Evolutionary conservation across 1,140 invertebrate genomes (phyloP).

Genomic region (Hylaeus volcanicus): DNA sequence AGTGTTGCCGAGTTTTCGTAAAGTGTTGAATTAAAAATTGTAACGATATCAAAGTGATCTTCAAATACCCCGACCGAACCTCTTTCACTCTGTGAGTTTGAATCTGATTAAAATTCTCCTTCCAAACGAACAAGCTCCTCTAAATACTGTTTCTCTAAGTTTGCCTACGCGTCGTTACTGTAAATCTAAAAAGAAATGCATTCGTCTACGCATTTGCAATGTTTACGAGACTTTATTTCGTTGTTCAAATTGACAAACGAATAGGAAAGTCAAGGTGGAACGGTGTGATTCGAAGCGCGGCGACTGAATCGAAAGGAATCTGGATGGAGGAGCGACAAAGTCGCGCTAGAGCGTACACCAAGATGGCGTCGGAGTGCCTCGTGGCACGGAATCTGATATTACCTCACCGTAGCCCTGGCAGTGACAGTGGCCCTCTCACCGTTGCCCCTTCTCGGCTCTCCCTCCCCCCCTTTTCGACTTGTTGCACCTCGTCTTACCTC

Average conservation of each 20-base stretch:
- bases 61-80: too few species aligned
- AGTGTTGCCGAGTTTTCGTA: too few species aligned
- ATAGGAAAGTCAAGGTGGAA: not conserved
- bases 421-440: constrained; percentile 65
- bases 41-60: too few species aligned
- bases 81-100: too few species aligned
- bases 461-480: constrained; percentile 1
- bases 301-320: constrained; percentile 31
- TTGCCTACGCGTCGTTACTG: too few species aligned
- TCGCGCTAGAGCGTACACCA: constrained; percentile 42
- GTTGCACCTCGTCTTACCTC: constrained; percentile 31
- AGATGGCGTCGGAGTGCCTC: constrained; percentile 64
- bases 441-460: not conserved
- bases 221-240: too few species aligned
- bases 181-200: too few species aligned
- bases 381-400: constrained; percentile 71
- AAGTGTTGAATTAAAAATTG: too few species aligned
- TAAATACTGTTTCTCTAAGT: too few species aligned
- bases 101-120: too few species aligned
- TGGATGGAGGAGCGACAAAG: constrained; percentile 16
- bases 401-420: constrained; percentile 70
- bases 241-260: not conserved
- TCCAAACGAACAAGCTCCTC: too few species aligned
- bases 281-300: constrained; percentile 27
- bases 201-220: too few species aligned